Conservation (phyloP, 92 coral and sea anemone species). For the Zoanthus sansibaricus region DNA sequence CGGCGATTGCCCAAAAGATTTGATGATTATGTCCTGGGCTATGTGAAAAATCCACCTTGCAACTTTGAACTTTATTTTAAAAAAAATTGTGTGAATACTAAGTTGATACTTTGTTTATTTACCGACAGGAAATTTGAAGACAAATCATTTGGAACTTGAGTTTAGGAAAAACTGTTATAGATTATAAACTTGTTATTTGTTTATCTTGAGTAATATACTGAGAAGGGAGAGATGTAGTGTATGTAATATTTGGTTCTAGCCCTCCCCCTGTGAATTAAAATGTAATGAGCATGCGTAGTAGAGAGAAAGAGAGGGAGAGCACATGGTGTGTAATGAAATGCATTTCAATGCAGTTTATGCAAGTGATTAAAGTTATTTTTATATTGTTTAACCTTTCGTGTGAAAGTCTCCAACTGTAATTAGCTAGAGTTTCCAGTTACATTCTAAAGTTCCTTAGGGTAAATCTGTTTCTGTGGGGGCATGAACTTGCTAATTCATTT, state of each 20-base stretch:
- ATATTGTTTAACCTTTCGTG: no score
- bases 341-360: no score
- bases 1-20: conserved; percentile 12
- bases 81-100: background rate
- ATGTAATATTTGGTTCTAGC: background rate
- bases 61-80: background rate
- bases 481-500: no score
- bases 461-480: no score
- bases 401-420: no score
- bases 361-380: no score
- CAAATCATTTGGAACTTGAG: background rate
- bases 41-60: background rate
- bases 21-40: conserved; percentile 42
- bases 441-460: no score
- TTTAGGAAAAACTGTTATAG: background rate
- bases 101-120: background rate
- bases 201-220: background rate
- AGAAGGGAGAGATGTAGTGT: conserved; percentile 6
- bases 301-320: no score
- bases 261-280: no score
- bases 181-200: background rate
- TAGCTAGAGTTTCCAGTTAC: no score
- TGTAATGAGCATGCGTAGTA: no score
- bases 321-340: no score
- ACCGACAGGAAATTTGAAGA: background rate